Conservation (phyloP, 2,888 invertebrate genomes). For the Diarsia dahlii region DNA sequence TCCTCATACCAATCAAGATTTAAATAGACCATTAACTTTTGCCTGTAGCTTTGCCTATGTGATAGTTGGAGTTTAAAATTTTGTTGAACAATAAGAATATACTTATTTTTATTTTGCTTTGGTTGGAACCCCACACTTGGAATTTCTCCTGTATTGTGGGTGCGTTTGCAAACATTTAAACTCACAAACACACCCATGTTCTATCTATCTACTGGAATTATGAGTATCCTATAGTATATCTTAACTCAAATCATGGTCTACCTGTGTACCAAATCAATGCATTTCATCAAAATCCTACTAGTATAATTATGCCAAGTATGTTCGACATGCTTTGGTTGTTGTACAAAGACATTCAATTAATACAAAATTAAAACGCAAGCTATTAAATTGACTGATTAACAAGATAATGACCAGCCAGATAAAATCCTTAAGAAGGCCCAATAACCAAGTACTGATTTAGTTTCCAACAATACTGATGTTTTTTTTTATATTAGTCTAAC, state of each 20-base stretch:
- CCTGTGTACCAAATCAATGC: not conserved
- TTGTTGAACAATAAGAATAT: not conserved
- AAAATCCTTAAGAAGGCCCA: too few species aligned
- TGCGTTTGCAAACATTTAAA: too few species aligned
- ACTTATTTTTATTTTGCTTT: too few species aligned
- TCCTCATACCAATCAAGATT: slow-evolving; percentile 33
- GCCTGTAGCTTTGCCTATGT: not conserved
- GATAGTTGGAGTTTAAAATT: not conserved
- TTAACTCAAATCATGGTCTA: not conserved
- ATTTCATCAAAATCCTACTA: not conserved
- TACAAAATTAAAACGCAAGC: slow-evolving; percentile 25
- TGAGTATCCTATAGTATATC: not conserved
- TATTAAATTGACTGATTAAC: slow-evolving; percentile 12
- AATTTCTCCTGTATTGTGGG: too few species aligned
- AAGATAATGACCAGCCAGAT: not conserved
- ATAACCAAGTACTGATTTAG: not conserved
- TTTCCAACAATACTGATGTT: not conserved
- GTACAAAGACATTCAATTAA: not conserved
- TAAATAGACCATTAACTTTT: slow-evolving; percentile 7
- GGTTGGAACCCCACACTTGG: too few species aligned
- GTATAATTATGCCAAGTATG: not conserved
- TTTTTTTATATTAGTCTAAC: not conserved
- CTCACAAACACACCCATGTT: too few species aligned
- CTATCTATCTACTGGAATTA: not conserved
- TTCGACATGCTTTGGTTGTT: not conserved